Base-by-base conservation (phyloP, 2,797 vertebrate genomes). In the Onychomys leucogaster region DNA sequence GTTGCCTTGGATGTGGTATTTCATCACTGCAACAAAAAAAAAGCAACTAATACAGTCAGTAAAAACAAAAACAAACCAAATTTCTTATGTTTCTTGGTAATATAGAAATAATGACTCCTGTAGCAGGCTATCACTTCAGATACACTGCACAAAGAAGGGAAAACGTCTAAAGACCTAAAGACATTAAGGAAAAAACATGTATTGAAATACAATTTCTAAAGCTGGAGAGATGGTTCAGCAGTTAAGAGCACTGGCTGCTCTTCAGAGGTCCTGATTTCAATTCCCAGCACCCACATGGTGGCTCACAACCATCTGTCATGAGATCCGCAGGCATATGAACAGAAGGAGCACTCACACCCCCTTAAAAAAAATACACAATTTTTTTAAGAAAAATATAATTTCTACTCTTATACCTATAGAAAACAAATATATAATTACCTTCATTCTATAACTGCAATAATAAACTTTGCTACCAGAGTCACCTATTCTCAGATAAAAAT, bases 381-480 rank as follows among this genome's bases (percentile, higher is more conserved):
- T 71, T 37, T 71, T 75, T 11, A 7, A 27, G 5, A 76, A 25
- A 76, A 95, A 93, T 89, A 90, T 0, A 65, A 52, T 32, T 63
- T 93, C 71, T 91, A 95, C 84, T 89, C 65, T 59, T 85, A 49
- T 6, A 32, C 8, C 29, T 57, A 21, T 13, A 90, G 57, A 29
- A 34, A 49, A 89, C 59, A 94, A 76, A 94, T 86, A 78, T 61
- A 89, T 41, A 73, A 93, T 82, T 37, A 90, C 90, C 37, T 86
- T 95, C 73, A 95, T 52, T 91, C 94, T 55, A 41, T 55, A 49
- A 96, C n/a, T 91, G n/a, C 61, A 57, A 89, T 73, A 84, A 96
- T 25, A 97, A 92, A 95, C 8, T 65, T 23, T 91, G 49, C 49
- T 89, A 87, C 46, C 84, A 96, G 10, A 95, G 46, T 94, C 59